These are phyloP conservation scores for Himalopsyche tibetana DNA, from an alignment of 2,888 invertebrate species.

Conservation along the genomic window DNA sequence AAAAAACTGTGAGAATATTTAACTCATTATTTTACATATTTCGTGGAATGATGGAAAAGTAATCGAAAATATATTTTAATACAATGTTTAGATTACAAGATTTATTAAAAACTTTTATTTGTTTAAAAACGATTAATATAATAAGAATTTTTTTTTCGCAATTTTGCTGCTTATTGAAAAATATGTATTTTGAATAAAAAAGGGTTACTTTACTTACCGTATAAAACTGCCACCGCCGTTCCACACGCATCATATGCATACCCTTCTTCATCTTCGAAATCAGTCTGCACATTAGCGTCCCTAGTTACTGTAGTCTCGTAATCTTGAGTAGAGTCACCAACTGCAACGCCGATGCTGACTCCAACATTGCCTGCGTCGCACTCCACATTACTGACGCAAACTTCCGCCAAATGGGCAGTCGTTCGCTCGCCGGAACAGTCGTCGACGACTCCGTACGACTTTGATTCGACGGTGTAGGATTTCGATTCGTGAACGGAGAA, in stretches of 20 bases:
- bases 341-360: slow-evolving; percentile 70
- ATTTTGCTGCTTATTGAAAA: too few relatives aligned
- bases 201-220: slow-evolving; percentile 52
- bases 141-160: too few relatives aligned
- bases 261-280: slow-evolving; percentile 73
- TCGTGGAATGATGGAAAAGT: too few relatives aligned
- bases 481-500: slow-evolving; percentile 51
- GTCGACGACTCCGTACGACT: slow-evolving; percentile 37
- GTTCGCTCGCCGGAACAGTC: slow-evolving; percentile 64
- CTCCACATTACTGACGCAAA: slow-evolving; percentile 60
- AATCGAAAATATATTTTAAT: too few relatives aligned
- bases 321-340: slow-evolving; percentile 67
- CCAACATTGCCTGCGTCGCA: slow-evolving; percentile 60
- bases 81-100: too few relatives aligned
- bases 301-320: slow-evolving; percentile 76
- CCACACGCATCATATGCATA: slow-evolving; percentile 59
- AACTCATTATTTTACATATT: too few relatives aligned
- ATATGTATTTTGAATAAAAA: too few relatives aligned
- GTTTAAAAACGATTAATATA: too few relatives aligned
- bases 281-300: slow-evolving; percentile 76
- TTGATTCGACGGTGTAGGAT: background rate
- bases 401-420: slow-evolving; percentile 60
- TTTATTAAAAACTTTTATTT: too few relatives aligned
- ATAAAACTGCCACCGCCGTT: slow-evolving; percentile 46
- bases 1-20: too few relatives aligned